These are phyloP conservation scores for Lacerta viridis DNA, from an alignment of 2,797 vertebrate genomes.

Conservation along the genomic window DNA sequence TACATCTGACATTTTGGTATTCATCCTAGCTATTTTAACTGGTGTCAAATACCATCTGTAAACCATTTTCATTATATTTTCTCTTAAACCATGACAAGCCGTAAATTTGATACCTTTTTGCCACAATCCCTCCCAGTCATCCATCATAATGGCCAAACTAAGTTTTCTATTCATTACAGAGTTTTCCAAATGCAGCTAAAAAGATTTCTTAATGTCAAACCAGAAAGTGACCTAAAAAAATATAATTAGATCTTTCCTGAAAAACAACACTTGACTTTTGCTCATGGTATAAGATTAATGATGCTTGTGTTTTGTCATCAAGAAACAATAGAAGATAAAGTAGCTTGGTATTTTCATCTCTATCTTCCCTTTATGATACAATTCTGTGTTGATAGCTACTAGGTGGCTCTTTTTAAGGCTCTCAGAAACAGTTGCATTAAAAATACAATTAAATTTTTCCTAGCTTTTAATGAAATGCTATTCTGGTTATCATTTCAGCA, in stretches of 20 bases:
- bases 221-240: conserved; percentile 44
- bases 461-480: neutral
- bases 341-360: conserved; percentile 5
- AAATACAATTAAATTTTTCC: neutral
- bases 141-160: neutral
- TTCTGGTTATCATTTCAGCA: accelerated
- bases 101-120: too few species aligned
- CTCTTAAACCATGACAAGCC: too few species aligned
- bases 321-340: conserved; percentile 37
- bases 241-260: conserved; percentile 25
- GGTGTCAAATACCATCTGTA: too few species aligned
- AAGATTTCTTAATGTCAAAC: conserved; percentile 29
- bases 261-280: conserved; percentile 23
- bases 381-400: neutral
- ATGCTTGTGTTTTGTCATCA: neutral
- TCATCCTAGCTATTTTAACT: too few species aligned
- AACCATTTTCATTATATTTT: too few species aligned
- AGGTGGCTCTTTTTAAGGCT: conserved; percentile 4
- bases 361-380: neutral
- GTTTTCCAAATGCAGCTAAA: neutral
- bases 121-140: too few species aligned
- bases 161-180: conserved; percentile 24
- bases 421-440: accelerated
- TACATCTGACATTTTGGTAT: too few species aligned
- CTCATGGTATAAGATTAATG: conserved; percentile 28